Evolutionary conservation across 2,888 invertebrate genomes (phyloP), one percentile per base, ranked within the genome.

Genomic region (Penaeus monodon): DNA sequence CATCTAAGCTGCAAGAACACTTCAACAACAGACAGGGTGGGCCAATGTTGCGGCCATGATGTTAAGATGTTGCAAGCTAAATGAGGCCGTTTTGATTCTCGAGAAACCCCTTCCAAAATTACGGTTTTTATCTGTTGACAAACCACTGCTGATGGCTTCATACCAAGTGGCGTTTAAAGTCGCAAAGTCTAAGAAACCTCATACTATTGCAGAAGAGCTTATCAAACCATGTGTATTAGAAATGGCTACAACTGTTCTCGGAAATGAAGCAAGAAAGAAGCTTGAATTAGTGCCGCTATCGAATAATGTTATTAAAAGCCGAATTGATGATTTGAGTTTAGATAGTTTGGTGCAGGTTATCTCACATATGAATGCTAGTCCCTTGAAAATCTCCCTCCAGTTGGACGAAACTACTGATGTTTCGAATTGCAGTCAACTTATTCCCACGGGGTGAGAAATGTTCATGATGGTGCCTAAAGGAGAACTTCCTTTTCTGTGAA

Each of bases 291-390:
- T 68, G 65, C 79, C 85, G 38, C 79, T 85, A 33, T 79, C 79
- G 27, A 84, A 84, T 65, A 70, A 84, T 70, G 49, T 70, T 66
- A 84, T 84, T 49, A 49, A 84, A 68, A 38, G 84, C 20, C 84
- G 68, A 68, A 84, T 84, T 66, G 68, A 78, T 84, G 78, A 84
- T 68, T 57, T 84, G 49, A 68, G 68, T 76, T 68, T 68, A 84
- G 77, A 84, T 84, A 84, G 78, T 84, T 78, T 44, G 65, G 49
- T 76, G 65, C 76, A 84, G 12, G 84, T 84, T 84, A 84, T 84
- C 68, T 38, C 65, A 84, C 49, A 66, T 24, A 57, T 84, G 78
- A 84, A 78, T 57, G 77, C 49, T 84, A 84, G 84, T 29, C 44
- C 49, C 38, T 66, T 57, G 68, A 84, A 78, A 78, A 78, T 78